phyloP scores from a whole-genome alignment of 1,140 invertebrate genomes.

The Zaprionus lachaisei region DNA sequence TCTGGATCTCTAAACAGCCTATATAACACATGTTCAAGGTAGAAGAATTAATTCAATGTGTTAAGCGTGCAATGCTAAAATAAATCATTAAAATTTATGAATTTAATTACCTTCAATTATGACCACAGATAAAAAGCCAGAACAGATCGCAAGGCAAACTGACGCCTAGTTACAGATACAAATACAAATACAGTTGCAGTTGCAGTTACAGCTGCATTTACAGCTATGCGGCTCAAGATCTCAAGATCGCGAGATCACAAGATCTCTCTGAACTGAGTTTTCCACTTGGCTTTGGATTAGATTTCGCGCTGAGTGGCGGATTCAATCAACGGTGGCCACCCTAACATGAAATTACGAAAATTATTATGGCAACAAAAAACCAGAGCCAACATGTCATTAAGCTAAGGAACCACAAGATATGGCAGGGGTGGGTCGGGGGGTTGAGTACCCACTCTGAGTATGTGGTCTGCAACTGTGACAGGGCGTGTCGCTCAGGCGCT shows the following conservation, averaged over 20 bases:
- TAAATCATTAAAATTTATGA: conserved; percentile 83
- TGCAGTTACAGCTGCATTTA: conserved; percentile 26
- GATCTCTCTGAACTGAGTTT: conserved; percentile 18
- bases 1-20: conserved; percentile 53
- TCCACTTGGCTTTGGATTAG: conserved; percentile 22
- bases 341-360: conserved; percentile 75
- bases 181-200: conserved; percentile 25
- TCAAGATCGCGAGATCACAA: conserved; percentile 41
- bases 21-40: conserved; percentile 4
- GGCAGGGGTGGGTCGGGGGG: background rate
- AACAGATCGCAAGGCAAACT: background rate
- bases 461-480: conserved; percentile 34
- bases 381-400: conserved; percentile 64
- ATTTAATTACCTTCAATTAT: conserved; percentile 80
- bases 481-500: background rate
- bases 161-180: conserved; percentile 34
- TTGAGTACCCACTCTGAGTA: background rate
- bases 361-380: conserved; percentile 43
- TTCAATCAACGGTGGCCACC: conserved; percentile 75
- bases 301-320: conserved; percentile 42
- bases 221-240: conserved; percentile 13
- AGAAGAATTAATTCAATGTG: conserved; percentile 61
- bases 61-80: conserved; percentile 67
- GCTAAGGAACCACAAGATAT: conserved; percentile 46
- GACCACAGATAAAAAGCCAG: conserved; percentile 68